Base-by-base conservation (phyloP, 2,888 invertebrate genomes). In the Pocota personata region DNA sequence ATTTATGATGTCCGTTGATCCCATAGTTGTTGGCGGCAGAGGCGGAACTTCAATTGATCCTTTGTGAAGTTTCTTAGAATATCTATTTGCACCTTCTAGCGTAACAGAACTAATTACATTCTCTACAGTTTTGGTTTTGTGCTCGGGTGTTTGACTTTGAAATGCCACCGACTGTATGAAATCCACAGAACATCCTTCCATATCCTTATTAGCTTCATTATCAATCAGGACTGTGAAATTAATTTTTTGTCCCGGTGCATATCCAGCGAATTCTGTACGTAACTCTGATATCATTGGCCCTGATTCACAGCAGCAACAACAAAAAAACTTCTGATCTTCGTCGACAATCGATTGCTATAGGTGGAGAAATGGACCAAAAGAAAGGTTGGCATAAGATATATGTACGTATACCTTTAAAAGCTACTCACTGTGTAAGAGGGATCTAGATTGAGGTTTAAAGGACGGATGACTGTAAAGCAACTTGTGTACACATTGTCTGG, bases 191-290 rank as follows among this genome's bases (percentile, higher is more conserved):
- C 88, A 82, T 16, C 71, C 88, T 14, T 87, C 77, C n/a, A 89
- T 46, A 7, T 76, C 79, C 4, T 88, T 88, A 1, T 80, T 58
- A 8, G 90, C 87, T 73, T 89, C 89, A 72, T 90, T 90, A 6
- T 88, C 84, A 62, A 90, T 88, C 5, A 83, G 55, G 1, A 90
- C 58, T 0, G 58, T 66, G 32, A 88, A 89, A n/a, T 87, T 84
- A 0, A 90, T 82, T 7, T 16, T 60, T 46, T 90, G 89, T 1
- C 89, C 89, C 1, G 89, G 88, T 8, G 88, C 89, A 75, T 88
- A 90, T 14, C 89, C 90, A 0, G 88, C 84, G 64, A 87, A 89
- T 2, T 89, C 88, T 55, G 89, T 83, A 16, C 66, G 82, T 7
- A 89, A 32, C 1, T 88, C 87, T 16, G 87, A 88, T 0, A 87